phyloP scores from a whole-genome alignment of 2,888 invertebrate species.

The Callosobruchus maculatus region DNA sequence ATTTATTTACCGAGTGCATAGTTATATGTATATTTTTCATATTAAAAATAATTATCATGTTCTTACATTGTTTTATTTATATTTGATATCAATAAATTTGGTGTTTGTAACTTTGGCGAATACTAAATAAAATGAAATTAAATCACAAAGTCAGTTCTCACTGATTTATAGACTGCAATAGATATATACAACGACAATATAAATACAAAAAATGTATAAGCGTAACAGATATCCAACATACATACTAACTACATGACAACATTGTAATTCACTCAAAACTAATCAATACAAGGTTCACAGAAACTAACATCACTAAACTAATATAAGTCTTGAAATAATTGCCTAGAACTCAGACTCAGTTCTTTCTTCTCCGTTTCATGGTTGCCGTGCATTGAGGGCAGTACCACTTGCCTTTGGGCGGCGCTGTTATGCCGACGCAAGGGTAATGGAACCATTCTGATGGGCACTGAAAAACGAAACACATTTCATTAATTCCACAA shows the following conservation, averaged over 20 bases:
- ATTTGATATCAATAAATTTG: too few species aligned
- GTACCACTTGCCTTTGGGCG: conserved; percentile 98
- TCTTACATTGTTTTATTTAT: too few species aligned
- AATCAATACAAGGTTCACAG: not conserved
- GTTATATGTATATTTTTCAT: too few species aligned
- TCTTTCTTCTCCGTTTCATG: conserved; percentile 81
- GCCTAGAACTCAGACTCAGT: conserved; percentile 49
- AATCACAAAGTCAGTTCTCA: not conserved
- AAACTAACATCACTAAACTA: not conserved
- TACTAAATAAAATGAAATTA: too few species aligned
- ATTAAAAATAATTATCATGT: too few species aligned
- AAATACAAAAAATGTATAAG: not conserved
- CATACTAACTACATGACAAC: not conserved
- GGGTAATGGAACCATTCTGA: conserved; percentile 99
- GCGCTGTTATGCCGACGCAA: conserved; percentile 92
- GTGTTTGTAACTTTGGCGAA: too few species aligned
- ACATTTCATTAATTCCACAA: too few species aligned
- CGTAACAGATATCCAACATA: not conserved
- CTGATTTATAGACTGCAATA: not conserved
- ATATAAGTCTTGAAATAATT: not conserved
- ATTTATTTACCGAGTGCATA: too few species aligned
- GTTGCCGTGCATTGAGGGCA: conserved; percentile 92
- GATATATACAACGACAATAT: not conserved
- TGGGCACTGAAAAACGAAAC: conserved; percentile 72
- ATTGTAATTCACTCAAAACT: not conserved